phyloP scores from a whole-genome alignment of 2,888 invertebrate species.

The Lepidonotus clava region DNA sequence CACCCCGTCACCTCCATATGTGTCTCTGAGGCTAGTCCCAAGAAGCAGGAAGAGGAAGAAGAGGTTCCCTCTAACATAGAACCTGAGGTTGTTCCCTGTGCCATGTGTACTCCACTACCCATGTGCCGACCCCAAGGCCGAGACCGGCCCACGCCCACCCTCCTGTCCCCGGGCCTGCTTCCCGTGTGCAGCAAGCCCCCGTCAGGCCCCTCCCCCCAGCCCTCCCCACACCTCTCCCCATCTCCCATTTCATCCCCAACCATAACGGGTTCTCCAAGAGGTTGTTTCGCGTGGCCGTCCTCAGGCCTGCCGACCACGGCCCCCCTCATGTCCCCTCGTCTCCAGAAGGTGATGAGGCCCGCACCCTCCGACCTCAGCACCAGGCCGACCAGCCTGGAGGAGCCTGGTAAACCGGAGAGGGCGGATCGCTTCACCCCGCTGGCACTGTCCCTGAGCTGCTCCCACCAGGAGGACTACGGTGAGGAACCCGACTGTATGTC shows the following conservation, averaged over 20 bases:
- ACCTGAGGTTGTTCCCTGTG: background rate
- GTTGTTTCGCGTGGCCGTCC: background rate
- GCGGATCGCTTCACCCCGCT: no score
- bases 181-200: conserved; percentile 1
- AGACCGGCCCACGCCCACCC: background rate
- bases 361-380: background rate
- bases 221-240: conserved; percentile 7
- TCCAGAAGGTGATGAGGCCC: no score
- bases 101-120: conserved; percentile 3
- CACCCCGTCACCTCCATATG: no score
- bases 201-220: background rate
- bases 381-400: background rate
- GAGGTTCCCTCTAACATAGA: background rate
- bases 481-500: no score
- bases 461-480: no score
- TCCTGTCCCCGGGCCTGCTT: conserved; percentile 17
- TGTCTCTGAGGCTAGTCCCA: no score
- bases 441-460: background rate
- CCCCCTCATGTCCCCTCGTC: no score
- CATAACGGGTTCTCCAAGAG: background rate
- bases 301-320: background rate
- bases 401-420: background rate
- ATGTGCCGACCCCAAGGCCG: background rate
- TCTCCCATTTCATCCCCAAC: conserved; percentile 1
- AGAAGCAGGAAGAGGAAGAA: no score